These are phyloP conservation scores for Eupithecia exiguata DNA, from an alignment of 2,888 invertebrate genomes.

Conservation along the genomic window DNA sequence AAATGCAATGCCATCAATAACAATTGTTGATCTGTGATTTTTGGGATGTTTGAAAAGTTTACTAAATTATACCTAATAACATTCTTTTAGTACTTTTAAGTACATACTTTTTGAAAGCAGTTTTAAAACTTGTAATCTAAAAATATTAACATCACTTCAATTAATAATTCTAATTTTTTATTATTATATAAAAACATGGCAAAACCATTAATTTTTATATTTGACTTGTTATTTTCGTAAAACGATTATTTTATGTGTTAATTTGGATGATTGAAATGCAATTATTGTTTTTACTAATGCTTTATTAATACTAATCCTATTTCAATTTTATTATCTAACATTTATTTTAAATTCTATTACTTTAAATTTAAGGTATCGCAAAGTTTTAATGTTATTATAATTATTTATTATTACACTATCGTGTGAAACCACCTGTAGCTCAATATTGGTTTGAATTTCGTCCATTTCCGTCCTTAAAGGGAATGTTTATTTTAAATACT, in stretches of 20 bases:
- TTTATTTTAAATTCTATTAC: constrained; percentile 3
- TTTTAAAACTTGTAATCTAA: constrained; percentile 9
- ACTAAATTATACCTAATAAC: background rate
- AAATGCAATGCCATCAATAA: constrained; percentile 74
- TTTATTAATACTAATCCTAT: constrained; percentile 12
- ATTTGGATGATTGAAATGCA: constrained; percentile 31
- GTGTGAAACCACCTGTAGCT: constrained; percentile 31
- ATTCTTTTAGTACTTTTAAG: constrained; percentile 13
- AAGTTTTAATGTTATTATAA: background rate
- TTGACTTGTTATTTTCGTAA: constrained; percentile 70
- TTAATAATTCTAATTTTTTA: constrained; percentile 28
- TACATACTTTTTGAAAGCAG: constrained; percentile 15
- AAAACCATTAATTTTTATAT: constrained; percentile 31
- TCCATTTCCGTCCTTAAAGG: constrained; percentile 44
- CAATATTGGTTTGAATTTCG: constrained; percentile 32
- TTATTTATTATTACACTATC: background rate
- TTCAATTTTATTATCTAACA: constrained; percentile 4
- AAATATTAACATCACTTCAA: constrained; percentile 28
- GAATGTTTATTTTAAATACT: constrained; percentile 33
- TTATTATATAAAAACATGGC: background rate
- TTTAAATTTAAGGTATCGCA: background rate
- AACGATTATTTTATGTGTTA: constrained; percentile 67
- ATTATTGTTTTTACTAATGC: constrained; percentile 37
- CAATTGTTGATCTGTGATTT: constrained; percentile 80
- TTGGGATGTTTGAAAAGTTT: constrained; percentile 74